Base-by-base conservation (phyloP, 1,140 invertebrate genomes). In the Nymphalis io region DNA sequence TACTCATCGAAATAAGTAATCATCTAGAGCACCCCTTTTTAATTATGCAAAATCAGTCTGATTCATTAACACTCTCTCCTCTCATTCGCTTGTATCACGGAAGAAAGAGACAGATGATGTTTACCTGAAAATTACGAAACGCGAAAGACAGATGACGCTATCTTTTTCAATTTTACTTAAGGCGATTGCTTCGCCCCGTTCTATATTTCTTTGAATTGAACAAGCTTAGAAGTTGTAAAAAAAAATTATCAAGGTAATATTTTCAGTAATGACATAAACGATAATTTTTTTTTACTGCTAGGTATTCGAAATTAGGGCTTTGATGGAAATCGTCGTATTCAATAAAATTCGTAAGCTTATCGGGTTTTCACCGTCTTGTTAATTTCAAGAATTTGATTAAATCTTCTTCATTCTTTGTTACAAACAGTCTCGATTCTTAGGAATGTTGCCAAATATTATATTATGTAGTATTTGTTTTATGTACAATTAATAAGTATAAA, bases 1-100 rank as follows among this genome's bases (percentile, higher is more conserved):
- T 84, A 85, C 72, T 88, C 81, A 88, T 84, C 79, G 79, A 87
- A 89, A 87, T 81, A 84, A 85, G 82, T 85, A 90, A 90, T 90
- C 83, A 79, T 84, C 80, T 84, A 72, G 70, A 78, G 73, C 75
- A 80, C 78, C 84, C 84, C 81, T 87, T 90, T 88, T 88, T 90
- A 90, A 90, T 90, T 89, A 89, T 88, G 80, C 83, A 85, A 90
- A 90, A 90, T 90, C 82, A 87, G 82, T 85, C 74, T 80, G 83
- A 85, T 85, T 87, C 79, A 87, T 88, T 84, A 80, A 70, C 70
- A 69, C 72, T 69, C 40, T 72, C 63, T 59, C 69, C 60, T 61
- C 53, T 61, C 70, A 16, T 53, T 42, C 72, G 1, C 60, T 48
- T 58, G 55, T 69, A 74, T 82, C 11, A 76, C 69, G 68, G 67